Evolutionary conservation across 1,140 invertebrate species (phyloP).

Genomic region (Aphaenogaster ashmeadi): DNA sequence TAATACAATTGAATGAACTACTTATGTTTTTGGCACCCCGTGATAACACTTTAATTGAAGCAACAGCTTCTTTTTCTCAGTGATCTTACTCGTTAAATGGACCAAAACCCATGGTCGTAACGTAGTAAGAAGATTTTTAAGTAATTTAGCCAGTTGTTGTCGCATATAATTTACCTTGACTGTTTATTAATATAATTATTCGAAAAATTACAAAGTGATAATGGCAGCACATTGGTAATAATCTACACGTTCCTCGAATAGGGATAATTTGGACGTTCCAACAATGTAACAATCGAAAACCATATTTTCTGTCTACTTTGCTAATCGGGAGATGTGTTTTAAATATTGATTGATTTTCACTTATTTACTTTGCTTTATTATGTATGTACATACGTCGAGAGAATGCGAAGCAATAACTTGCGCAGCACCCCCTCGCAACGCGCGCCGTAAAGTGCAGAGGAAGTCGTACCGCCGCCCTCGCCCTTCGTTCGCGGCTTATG

Average conservation of each 20-base stretch:
- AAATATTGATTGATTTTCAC: not conserved
- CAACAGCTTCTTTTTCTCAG: too few relatives aligned
- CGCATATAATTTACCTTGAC: too few relatives aligned
- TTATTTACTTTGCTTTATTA: constrained; percentile 5
- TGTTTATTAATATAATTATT: not conserved
- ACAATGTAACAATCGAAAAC: not conserved
- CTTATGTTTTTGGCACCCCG: too few relatives aligned
- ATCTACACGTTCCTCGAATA: not conserved
- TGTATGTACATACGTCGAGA: not conserved
- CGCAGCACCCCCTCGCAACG: not conserved
- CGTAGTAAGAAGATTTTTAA: too few relatives aligned
- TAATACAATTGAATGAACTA: too few relatives aligned
- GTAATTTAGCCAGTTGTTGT: too few relatives aligned
- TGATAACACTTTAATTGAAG: too few relatives aligned
- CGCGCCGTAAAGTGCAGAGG: constrained; percentile 1
- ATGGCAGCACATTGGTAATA: not conserved
- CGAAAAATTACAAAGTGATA: not conserved
- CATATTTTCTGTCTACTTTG: not conserved
- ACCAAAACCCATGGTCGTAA: too few relatives aligned
- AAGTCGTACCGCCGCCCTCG: constrained; percentile 40
- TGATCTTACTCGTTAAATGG: too few relatives aligned
- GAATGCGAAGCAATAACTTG: not conserved
- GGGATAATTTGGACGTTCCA: not conserved
- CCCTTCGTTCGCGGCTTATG: constrained; percentile 48
- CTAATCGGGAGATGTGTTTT: not conserved